A percentile compares a stretch with the other conserved stretches of the same genome.
phyloP scores from a whole-genome alignment of 37 sponge, comb jelly and placozoan species.

The Beroe ovata region DNA sequence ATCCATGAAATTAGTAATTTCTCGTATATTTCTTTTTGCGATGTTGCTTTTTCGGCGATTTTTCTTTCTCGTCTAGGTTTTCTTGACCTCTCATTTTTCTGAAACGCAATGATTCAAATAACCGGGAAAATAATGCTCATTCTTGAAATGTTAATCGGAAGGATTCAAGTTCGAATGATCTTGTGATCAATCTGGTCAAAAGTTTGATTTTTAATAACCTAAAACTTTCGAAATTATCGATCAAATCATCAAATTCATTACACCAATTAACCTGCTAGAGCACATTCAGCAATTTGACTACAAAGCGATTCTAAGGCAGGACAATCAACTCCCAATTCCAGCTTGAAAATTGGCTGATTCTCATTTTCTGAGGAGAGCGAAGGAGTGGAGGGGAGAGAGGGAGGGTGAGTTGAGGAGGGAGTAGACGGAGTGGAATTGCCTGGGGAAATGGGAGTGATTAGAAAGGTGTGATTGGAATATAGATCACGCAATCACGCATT shows the following conservation, averaged over 20 bases:
- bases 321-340: too few relatives aligned
- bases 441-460: not conserved
- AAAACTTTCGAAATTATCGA: too few relatives aligned
- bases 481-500: too few relatives aligned
- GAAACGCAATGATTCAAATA: not conserved
- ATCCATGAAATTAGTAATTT: not conserved
- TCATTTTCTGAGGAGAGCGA: not conserved
- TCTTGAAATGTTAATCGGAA: too few relatives aligned
- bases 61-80: too few relatives aligned
- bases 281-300: slow-evolving; percentile 64
- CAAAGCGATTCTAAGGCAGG: slow-evolving; percentile 39
- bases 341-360: not conserved
- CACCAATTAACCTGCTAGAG: slow-evolving; percentile 13
- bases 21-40: too few relatives aligned
- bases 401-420: not conserved
- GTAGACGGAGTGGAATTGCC: not conserved
- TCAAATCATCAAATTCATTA: too few relatives aligned
- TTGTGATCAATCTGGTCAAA: too few relatives aligned
- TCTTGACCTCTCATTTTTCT: not conserved
- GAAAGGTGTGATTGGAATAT: not conserved
- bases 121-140: too few relatives aligned
- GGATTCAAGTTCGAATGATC: too few relatives aligned
- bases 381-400: not conserved
- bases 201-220: too few relatives aligned
- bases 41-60: too few relatives aligned